Conservation (phyloP, 2,888 invertebrate genomes). For the Sphaerophoria rueppellii region DNA sequence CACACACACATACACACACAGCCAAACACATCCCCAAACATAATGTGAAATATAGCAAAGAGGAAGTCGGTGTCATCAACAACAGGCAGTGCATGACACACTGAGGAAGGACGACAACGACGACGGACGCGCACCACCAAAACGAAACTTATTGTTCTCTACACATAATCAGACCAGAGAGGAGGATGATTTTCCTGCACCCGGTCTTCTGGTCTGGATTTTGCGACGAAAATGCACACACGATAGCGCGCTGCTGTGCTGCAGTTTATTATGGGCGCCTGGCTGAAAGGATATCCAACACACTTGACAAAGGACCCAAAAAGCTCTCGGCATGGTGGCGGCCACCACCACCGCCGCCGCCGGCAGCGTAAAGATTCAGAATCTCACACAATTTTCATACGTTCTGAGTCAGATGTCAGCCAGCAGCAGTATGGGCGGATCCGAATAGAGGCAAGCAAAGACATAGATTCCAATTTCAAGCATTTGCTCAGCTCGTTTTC, state of each 20-base stretch:
- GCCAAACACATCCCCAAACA: conserved; percentile 4
- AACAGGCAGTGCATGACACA: conserved; percentile 70
- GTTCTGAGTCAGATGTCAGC: conserved; percentile 72
- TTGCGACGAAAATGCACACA: conserved; percentile 52
- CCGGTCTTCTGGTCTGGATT: conserved; percentile 43
- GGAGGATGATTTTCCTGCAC: conserved; percentile 57
- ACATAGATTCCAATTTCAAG: conserved; percentile 69
- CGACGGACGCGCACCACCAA: conserved; percentile 50
- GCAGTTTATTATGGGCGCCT: conserved; percentile 73
- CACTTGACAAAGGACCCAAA: conserved; percentile 58
- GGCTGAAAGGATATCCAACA: conserved; percentile 60
- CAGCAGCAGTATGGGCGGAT: conserved; percentile 26
- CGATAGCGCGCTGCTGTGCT: conserved; percentile 60
- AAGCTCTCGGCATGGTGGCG: not conserved
- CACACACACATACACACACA: conserved; percentile 15
- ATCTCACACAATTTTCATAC: conserved; percentile 70
- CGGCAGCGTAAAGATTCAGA: not conserved
- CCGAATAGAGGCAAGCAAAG: conserved; percentile 39
- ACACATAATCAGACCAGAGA: conserved; percentile 23
- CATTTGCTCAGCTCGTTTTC: conserved; percentile 27
- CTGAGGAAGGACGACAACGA: conserved; percentile 44
- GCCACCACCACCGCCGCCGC: too few relatives aligned
- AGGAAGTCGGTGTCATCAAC: conserved; percentile 67
- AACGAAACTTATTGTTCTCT: conserved; percentile 68
- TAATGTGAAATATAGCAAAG: conserved; percentile 21